A percentile compares a stretch with the other conserved stretches of the same genome.
Evolutionary conservation across 2,888 invertebrate species (phyloP).

Genomic region (Apamea sordens): DNA sequence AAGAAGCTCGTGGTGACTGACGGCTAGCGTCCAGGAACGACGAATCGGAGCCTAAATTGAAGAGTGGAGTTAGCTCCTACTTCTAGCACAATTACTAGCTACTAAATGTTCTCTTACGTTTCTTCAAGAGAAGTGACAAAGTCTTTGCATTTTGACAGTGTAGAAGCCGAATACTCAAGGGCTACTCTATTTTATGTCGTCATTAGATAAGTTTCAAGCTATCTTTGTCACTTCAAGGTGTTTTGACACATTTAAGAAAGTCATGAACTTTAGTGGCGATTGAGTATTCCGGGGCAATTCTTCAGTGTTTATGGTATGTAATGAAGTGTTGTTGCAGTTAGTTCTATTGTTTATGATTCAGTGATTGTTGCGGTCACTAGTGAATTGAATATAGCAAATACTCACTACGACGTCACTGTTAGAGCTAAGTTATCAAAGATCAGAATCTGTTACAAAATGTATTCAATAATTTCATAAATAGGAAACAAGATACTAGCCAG

Average conservation of each 20-base stretch:
- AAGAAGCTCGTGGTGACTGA: conserved; percentile 87
- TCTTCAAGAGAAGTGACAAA: conserved; percentile 44
- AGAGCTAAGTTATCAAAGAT: conserved; percentile 33
- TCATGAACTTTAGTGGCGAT: background rate
- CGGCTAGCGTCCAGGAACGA: conserved; percentile 87
- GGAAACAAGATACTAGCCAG: too few species aligned
- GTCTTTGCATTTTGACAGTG: conserved; percentile 21
- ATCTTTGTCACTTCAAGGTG: background rate
- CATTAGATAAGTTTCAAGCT: background rate
- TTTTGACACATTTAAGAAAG: background rate
- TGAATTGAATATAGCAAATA: conserved; percentile 24
- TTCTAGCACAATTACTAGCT: conserved; percentile 63
- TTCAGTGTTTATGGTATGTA: conserved; percentile 25
- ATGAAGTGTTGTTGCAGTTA: conserved; percentile 41
- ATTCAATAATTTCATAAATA: background rate
- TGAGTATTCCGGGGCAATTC: background rate
- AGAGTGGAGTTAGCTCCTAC: conserved; percentile 74
- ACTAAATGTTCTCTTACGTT: conserved; percentile 7
- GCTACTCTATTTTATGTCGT: background rate
- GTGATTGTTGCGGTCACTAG: conserved; percentile 30
- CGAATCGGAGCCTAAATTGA: conserved; percentile 86
- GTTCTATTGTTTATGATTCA: conserved; percentile 28
- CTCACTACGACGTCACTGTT: conserved; percentile 35
- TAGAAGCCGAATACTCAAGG: background rate
- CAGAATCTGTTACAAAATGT: background rate